These are phyloP conservation scores for Pemphredon lugubris DNA, from an alignment of 2,888 invertebrate genomes.

Conservation along the genomic window DNA sequence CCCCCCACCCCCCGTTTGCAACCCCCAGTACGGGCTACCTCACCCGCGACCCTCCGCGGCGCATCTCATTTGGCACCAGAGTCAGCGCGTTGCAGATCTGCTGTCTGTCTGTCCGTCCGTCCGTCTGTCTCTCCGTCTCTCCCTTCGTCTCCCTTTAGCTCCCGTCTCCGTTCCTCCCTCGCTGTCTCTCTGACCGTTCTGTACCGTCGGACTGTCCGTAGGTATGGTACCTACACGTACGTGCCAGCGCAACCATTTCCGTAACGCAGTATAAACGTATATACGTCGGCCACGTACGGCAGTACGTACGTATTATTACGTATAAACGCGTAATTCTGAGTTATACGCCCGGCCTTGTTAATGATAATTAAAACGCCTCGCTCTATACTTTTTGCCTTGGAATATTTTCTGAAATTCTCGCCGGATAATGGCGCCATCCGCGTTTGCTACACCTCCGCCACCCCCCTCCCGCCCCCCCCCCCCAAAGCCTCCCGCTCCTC, in stretches of 20 bases:
- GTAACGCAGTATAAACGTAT: slow-evolving; percentile 42
- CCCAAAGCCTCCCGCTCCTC: slow-evolving; percentile 14
- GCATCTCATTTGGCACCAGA: slow-evolving; percentile 76
- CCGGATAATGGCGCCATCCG: slow-evolving; percentile 67
- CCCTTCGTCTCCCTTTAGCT: slow-evolving; percentile 49
- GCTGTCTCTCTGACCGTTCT: slow-evolving; percentile 54
- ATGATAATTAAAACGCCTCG: slow-evolving; percentile 80
- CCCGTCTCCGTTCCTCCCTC: too few species aligned
- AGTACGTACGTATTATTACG: slow-evolving; percentile 76
- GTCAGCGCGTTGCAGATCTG: slow-evolving; percentile 73
- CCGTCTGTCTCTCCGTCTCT: slow-evolving; percentile 51
- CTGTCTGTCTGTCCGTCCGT: slow-evolving; percentile 63
- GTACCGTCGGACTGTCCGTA: slow-evolving; percentile 61
- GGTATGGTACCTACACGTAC: slow-evolving; percentile 47
- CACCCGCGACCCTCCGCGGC: slow-evolving; percentile 54
- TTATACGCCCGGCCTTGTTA: slow-evolving; percentile 79
- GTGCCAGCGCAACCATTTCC: slow-evolving; percentile 35
- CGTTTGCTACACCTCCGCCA: slow-evolving; percentile 30
- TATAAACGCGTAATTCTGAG: slow-evolving; percentile 80
- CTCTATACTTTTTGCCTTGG: slow-evolving; percentile 73
- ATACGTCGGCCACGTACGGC: slow-evolving; percentile 62
- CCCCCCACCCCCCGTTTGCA: slow-evolving; percentile 61
- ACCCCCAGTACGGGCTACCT: slow-evolving; percentile 45
- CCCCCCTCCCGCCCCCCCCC: slow-evolving; percentile 11
- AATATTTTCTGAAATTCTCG: slow-evolving; percentile 70